phyloP scores from a whole-genome alignment of 2,113 vertebrate species.

The Nettapus auritus region DNA sequence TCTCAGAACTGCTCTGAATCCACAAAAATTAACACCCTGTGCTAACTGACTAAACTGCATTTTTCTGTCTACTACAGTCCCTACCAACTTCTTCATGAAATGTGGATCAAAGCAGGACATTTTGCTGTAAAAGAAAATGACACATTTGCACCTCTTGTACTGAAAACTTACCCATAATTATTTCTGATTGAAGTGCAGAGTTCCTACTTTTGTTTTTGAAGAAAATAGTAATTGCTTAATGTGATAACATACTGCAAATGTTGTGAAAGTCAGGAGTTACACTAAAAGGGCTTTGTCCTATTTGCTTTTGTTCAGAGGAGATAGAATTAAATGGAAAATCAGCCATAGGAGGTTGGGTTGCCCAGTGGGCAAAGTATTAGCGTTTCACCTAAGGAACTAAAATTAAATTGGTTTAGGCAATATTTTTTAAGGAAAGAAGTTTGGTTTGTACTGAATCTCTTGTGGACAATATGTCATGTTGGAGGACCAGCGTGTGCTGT shows the following conservation, averaged over 20 bases:
- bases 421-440: background rate
- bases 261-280: background rate
- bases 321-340: background rate
- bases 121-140: background rate
- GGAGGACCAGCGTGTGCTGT: background rate
- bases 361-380: background rate
- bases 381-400: constrained; percentile 35
- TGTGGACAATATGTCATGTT: background rate
- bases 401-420: constrained; percentile 28
- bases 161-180: background rate
- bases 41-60: background rate
- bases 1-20: background rate
- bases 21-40: background rate
- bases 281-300: background rate
- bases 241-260: background rate
- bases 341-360: background rate
- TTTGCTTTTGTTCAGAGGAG: background rate
- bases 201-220: background rate
- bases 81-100: background rate
- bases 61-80: background rate
- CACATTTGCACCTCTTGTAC: background rate
- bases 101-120: background rate
- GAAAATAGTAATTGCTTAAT: background rate
- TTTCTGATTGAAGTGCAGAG: background rate
- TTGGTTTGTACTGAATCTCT: constrained; percentile 27